Conservation (phyloP, 2,113 vertebrate species). For the Dromaius novaehollandiae region DNA sequence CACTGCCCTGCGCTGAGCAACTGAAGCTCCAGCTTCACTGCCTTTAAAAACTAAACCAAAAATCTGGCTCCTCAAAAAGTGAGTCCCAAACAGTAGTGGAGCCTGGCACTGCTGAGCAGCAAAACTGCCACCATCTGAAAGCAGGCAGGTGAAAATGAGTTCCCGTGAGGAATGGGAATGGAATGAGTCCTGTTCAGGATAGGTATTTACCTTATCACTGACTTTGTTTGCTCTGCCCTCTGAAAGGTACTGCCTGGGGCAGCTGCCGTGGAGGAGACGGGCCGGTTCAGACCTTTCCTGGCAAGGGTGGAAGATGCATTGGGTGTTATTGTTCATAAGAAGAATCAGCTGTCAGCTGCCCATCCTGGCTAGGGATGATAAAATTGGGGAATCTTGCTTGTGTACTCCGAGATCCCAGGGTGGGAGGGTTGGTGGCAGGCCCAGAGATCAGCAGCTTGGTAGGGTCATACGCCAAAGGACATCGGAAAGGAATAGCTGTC, state of each 20-base stretch:
- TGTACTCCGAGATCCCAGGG: not conserved
- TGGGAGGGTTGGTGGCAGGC: not conserved
- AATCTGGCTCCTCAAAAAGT: not conserved
- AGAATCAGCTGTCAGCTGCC: not conserved
- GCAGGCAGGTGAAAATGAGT: not conserved
- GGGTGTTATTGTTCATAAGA: not conserved
- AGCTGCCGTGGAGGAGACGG: not conserved
- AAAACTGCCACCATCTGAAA: not conserved
- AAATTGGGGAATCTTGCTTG: not conserved
- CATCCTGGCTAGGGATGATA: not conserved
- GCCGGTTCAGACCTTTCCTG: not conserved
- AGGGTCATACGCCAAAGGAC: not conserved
- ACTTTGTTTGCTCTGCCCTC: not conserved
- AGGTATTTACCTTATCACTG: not conserved
- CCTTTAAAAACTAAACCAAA: not conserved
- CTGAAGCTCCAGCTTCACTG: not conserved
- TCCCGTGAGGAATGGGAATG: not conserved
- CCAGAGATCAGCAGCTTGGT: not conserved
- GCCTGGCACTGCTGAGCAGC: not conserved
- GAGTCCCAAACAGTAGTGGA: not conserved
- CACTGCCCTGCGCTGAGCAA: not conserved
- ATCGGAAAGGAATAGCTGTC: not conserved
- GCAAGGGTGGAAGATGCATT: too few species aligned
- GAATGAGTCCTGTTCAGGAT: not conserved
- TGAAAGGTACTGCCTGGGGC: not conserved